These are phyloP conservation scores for Hippocampus kuda DNA, from an alignment of 2,797 vertebrate genomes.

Conservation along the genomic window DNA sequence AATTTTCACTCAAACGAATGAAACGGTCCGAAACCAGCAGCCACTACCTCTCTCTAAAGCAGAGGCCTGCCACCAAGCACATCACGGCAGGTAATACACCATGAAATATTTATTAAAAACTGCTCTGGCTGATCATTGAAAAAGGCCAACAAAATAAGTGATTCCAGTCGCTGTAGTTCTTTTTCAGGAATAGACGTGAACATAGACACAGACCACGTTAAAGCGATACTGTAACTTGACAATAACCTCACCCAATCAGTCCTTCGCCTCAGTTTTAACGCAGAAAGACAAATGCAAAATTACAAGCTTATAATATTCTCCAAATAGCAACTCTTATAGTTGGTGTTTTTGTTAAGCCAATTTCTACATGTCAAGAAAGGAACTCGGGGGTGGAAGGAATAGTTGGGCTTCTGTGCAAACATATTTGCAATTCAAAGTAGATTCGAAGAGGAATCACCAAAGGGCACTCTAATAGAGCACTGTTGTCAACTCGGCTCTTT, in stretches of 20 bases:
- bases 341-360: neutral
- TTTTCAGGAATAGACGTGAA: no score
- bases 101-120: neutral
- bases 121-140: neutral
- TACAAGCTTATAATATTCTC: neutral
- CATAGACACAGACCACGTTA: no score
- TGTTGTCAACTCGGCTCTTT: constrained; percentile 58
- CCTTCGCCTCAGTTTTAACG: no score
- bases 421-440: constrained; percentile 59
- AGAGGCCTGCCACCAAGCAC: neutral
- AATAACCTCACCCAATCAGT: no score
- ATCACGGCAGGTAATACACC: neutral
- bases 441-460: constrained; percentile 45
- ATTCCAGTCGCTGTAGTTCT: neutral
- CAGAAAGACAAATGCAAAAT: neutral
- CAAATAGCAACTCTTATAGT: constrained; percentile 10
- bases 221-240: neutral
- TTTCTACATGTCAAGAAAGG: constrained; percentile 21
- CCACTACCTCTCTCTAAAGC: neutral
- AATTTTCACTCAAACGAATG: neutral
- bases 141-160: neutral
- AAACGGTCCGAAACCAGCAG: neutral
- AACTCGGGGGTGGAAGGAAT: constrained; percentile 6
- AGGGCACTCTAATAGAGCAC: constrained; percentile 54
- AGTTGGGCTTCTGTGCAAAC: constrained; percentile 29